These are phyloP conservation scores for Mesocentrotus franciscanus DNA, from an alignment of 53 echinoderm and acorn worm genomes.

Conservation along the genomic window DNA sequence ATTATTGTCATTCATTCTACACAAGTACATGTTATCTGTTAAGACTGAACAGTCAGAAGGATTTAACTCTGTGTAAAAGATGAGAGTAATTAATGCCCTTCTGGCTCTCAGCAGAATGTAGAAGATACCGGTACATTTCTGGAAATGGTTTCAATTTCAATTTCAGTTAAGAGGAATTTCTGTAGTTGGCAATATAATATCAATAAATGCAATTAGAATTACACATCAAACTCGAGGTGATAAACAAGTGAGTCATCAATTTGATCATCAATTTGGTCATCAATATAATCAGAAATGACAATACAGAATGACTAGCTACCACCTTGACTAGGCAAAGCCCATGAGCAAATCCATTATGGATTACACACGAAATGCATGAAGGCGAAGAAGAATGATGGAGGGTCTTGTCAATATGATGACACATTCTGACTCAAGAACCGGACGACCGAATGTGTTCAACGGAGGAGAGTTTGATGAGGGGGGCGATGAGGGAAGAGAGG, in stretches of 20 bases:
- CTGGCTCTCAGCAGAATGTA: no score
- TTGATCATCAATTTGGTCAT: slow-evolving; percentile 25
- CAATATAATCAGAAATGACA: neutral
- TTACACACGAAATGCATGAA: neutral
- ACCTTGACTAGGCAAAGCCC: neutral
- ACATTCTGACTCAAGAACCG: neutral
- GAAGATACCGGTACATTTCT: no score
- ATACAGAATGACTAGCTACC: neutral
- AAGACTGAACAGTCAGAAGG: no score
- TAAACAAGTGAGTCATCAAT: slow-evolving; percentile 19
- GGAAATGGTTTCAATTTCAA: neutral
- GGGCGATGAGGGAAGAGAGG: neutral
- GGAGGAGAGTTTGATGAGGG: slow-evolving; percentile 6
- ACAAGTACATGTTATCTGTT: no score
- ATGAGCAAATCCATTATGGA: slow-evolving; percentile 17
- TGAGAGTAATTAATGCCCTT: no score
- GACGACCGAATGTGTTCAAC: neutral
- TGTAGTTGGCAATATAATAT: neutral
- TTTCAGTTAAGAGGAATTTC: neutral
- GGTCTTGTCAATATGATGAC: neutral
- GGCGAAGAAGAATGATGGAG: neutral
- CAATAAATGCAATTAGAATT: neutral
- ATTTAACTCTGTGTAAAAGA: no score
- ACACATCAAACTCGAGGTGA: neutral
- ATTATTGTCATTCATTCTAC: neutral